Base-by-base conservation (phyloP, 2,113 vertebrate species). In the Neoarius graeffei region DNA sequence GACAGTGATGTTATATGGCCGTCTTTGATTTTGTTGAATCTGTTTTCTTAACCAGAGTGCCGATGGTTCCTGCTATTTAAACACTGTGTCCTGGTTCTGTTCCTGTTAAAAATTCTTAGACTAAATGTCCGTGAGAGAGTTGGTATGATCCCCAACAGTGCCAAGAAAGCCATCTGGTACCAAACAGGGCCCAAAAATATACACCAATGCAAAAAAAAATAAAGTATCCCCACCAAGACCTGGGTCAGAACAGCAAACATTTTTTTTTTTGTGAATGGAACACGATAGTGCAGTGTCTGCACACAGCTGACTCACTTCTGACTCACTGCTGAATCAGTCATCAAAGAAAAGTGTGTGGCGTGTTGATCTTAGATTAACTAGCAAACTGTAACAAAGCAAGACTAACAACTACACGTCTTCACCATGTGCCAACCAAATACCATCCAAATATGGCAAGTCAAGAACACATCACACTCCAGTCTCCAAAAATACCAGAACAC, bases 181-280 rank as follows among this genome's bases (percentile, higher is more conserved):
- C 93, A 94, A 90, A 92, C 85, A 91, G 91, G 90, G 66, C 89
- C 90, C 87, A 90, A 90, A 92, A 92, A 92, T 92, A 90, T 87
- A 88, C 81, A 66, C 84, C 81, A 48, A 8, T 81, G 71, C 91
- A 88, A 89, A 88, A 89, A 88, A 42, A 87, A 90, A 89, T 91
- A 89, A 92, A 92, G 88, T 74, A 87, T 89, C 62, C 71, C 11
- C 87, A 90, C 79, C 88, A 88, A 89, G 81, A 91, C 90, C 56
- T 90, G 71, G 69, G 90, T 91, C 73, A 25, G 90, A 91, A 83
- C 80, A 91, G 90, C 20, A 80, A 71, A 84, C 69, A 25, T 19
- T 87, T 92, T 87, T 92, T 87, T 92, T 91, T 92, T 81, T 91
- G 79, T 93, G 93, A 94, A 93, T 92, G 92, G 93, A 89, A 73